Percentiles rank a stretch among this genome's conserved stretches.
These are phyloP conservation scores for Heterodera carotae DNA, from an alignment of 1,140 invertebrate species.

Conservation along the genomic window DNA sequence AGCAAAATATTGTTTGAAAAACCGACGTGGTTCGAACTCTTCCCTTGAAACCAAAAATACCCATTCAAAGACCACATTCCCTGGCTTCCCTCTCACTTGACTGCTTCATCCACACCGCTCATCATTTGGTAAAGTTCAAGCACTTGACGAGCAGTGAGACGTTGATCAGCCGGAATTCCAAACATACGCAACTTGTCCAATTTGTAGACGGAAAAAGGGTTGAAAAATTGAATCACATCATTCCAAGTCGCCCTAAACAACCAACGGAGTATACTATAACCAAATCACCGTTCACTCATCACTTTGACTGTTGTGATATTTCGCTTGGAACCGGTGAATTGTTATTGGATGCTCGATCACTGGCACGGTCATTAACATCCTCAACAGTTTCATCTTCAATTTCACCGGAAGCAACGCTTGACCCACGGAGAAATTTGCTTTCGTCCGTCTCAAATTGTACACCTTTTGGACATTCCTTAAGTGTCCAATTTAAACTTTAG, in stretches of 20 bases:
- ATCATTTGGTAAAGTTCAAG: constrained; percentile 58
- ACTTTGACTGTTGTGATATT: constrained; percentile 16
- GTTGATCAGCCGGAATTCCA: constrained; percentile 63
- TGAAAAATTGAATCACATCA: constrained; percentile 50
- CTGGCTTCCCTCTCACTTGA: constrained; percentile 40
- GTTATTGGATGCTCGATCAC: not conserved
- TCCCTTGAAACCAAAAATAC: constrained; percentile 38
- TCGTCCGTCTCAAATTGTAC: constrained; percentile 38
- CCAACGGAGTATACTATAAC: not conserved
- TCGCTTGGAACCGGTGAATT: not conserved
- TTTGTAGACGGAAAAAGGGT: constrained; percentile 62
- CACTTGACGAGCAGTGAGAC: constrained; percentile 62
- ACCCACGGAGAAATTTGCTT: constrained; percentile 20
- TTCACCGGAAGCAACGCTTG: constrained; percentile 14
- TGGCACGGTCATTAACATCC: not conserved
- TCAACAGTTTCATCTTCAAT: not conserved
- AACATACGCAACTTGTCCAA: constrained; percentile 64
- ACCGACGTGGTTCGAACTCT: constrained; percentile 60
- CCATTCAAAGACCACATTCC: not conserved
- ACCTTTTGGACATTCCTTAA: constrained; percentile 39
- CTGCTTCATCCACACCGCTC: constrained; percentile 51
- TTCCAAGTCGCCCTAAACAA: constrained; percentile 20
- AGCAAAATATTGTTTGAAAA: constrained; percentile 41
- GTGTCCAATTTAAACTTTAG: too few relatives aligned
- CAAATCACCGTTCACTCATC: not conserved